A percentile compares a stretch with the other conserved stretches of the same genome.
These are phyloP conservation scores for Taxidea taxus DNA, from an alignment of 2,113 vertebrate genomes.

Conservation along the genomic window DNA sequence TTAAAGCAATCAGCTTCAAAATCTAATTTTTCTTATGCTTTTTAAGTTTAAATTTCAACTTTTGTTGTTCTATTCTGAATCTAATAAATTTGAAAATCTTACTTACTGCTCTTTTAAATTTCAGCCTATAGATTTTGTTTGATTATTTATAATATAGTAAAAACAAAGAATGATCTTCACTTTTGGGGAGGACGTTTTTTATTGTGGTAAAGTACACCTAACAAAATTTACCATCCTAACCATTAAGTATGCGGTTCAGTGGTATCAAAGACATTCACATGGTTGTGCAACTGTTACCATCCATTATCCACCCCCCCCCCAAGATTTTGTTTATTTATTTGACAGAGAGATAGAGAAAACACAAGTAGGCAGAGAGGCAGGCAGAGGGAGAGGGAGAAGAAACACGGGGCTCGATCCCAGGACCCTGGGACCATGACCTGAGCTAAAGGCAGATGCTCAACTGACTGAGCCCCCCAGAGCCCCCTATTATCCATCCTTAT, in stretches of 20 bases:
- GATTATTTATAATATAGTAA: neutral
- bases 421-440: too few species aligned
- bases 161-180: neutral
- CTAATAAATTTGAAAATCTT: neutral
- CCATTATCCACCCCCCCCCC: neutral
- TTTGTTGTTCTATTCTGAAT: neutral
- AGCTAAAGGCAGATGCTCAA: too few species aligned
- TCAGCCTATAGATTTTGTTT: neutral
- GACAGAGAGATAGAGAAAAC: too few species aligned
- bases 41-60: conserved; percentile 22
- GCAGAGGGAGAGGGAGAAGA: too few species aligned
- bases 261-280: neutral
- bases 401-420: too few species aligned
- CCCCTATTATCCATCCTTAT: neutral
- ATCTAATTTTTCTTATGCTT: neutral
- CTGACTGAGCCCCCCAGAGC: too few species aligned
- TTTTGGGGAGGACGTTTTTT: neutral
- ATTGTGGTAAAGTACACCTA: neutral
- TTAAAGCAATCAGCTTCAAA: neutral
- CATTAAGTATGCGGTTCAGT: neutral
- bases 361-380: too few species aligned
- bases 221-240: neutral
- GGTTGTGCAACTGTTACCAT: neutral
- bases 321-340: too few species aligned
- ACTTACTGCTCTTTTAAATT: neutral